A percentile compares a stretch with the other conserved stretches of the same genome.
phyloP scores from a whole-genome alignment of 2,888 invertebrate species.

The Gymnosoma rotundatum region DNA sequence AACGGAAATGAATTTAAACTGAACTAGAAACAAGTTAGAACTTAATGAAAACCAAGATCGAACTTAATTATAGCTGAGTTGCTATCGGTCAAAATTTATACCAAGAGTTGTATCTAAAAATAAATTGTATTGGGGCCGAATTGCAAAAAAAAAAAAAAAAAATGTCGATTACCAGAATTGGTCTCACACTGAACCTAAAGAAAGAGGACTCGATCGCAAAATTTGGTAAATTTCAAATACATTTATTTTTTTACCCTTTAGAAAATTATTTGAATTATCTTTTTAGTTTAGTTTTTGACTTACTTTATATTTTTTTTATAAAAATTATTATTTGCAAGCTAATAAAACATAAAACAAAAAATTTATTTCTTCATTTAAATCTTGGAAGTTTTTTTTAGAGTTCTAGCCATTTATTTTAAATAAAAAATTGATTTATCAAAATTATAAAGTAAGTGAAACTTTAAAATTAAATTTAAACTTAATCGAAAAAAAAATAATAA shows the following conservation, averaged over 20 bases:
- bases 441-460: slow-evolving; percentile 20
- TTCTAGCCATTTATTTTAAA: slow-evolving; percentile 31
- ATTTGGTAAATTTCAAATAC: slow-evolving; percentile 29
- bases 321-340: neutral
- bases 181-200: too few species aligned
- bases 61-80: too few species aligned
- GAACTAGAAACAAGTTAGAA: too few species aligned
- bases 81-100: too few species aligned
- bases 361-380: slow-evolving; percentile 25
- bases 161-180: too few species aligned
- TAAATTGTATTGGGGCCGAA: too few species aligned
- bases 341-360: slow-evolving; percentile 9
- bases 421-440: slow-evolving; percentile 15
- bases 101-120: too few species aligned
- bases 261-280: neutral
- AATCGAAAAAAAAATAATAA: slow-evolving; percentile 19
- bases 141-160: too few species aligned
- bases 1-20: too few species aligned
- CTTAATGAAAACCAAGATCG: too few species aligned
- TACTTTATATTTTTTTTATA: slow-evolving; percentile 14
- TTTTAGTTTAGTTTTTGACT: slow-evolving; percentile 11
- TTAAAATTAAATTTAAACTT: neutral
- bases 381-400: slow-evolving; percentile 69
- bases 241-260: neutral
- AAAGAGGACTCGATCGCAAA: neutral